Percentiles rank a stretch among this genome's conserved stretches.
Evolutionary conservation across 2,888 invertebrate genomes (phyloP).

Genomic region (Azorinus chamasolen): DNA sequence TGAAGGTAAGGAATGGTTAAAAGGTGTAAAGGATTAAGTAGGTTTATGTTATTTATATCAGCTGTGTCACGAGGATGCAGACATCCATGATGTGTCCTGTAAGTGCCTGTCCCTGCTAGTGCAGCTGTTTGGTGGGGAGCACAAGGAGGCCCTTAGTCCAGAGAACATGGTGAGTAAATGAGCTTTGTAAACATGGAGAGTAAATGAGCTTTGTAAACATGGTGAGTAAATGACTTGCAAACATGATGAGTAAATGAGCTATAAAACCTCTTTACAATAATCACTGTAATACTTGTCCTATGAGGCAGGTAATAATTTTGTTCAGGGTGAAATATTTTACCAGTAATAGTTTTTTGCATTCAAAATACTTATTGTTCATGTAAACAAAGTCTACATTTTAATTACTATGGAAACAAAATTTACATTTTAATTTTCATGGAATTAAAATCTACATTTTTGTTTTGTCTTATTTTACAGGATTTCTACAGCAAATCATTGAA

Average conservation of each 20-base stretch:
- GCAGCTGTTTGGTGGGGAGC: constrained; percentile 86
- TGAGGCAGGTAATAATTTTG: no score
- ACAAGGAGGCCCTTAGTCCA: constrained; percentile 80
- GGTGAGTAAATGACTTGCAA: constrained; percentile 71
- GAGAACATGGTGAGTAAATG: constrained; percentile 82
- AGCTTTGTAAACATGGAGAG: constrained; percentile 79
- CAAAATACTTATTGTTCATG: no score
- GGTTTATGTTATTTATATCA: constrained; percentile 57
- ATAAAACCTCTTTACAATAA: no score
- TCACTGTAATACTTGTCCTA: no score
- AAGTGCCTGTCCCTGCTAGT: constrained; percentile 85
- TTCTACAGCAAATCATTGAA: constrained; percentile 83
- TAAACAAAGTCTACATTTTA: no score
- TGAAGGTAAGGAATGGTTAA: no score
- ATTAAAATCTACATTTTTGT: no score
- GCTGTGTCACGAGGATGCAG: constrained; percentile 85
- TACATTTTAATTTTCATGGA: no score
- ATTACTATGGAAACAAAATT: no score
- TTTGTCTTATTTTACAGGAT: constrained; percentile 77
- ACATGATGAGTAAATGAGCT: constrained; percentile 67
- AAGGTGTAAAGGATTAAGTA: no score
- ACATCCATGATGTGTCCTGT: constrained; percentile 83
- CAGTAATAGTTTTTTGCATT: no score
- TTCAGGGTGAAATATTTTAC: no score
- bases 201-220: constrained; percentile 70